Evolutionary conservation across 2,113 vertebrate genomes (phyloP).

Genomic region (Chaetodon trifascialis): DNA sequence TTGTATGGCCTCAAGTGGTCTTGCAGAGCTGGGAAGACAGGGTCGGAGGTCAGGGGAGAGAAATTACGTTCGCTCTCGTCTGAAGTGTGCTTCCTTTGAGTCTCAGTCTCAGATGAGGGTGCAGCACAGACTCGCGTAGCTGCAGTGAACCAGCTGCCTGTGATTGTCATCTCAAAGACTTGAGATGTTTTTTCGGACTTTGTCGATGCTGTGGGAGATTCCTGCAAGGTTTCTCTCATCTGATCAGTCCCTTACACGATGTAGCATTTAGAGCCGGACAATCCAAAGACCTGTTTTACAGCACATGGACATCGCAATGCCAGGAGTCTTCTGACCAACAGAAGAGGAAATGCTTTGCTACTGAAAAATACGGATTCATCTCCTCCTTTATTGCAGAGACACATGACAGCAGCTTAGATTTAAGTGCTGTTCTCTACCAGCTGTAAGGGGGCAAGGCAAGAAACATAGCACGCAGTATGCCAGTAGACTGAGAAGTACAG

Average conservation of each 20-base stretch:
- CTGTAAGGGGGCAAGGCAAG: neutral
- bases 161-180: neutral
- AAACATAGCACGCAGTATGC: neutral
- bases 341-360: neutral
- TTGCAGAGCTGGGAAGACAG: neutral
- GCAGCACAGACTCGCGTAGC: neutral
- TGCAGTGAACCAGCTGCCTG: neutral
- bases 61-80: neutral
- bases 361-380: neutral
- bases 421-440: neutral
- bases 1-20: neutral
- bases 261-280: neutral
- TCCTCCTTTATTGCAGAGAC: neutral
- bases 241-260: neutral
- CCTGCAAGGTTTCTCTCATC: neutral
- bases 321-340: slow-evolving; percentile 1
- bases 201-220: neutral
- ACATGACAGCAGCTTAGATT: neutral
- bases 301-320: neutral
- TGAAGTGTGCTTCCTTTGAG: neutral
- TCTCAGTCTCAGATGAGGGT: neutral
- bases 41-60: slow-evolving; percentile 6
- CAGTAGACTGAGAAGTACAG: neutral
- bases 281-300: neutral
- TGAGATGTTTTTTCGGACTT: neutral